These are phyloP conservation scores for Drosophila quasianomalipes DNA, from an alignment of 2,888 invertebrate genomes.

Conservation along the genomic window DNA sequence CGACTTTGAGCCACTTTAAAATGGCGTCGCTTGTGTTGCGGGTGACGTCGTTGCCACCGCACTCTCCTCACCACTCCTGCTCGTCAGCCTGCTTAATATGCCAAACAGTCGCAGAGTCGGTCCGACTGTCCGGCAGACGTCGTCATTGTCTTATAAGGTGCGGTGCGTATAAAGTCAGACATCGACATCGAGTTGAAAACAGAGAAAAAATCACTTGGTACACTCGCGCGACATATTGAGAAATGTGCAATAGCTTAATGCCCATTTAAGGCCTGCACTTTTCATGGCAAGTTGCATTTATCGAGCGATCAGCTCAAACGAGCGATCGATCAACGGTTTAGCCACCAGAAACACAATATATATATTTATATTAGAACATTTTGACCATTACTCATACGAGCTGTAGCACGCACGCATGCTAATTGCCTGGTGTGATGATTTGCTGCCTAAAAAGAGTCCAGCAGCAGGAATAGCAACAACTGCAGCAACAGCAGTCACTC, in stretches of 20 bases:
- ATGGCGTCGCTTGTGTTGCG: slow-evolving; percentile 66
- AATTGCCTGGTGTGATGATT: slow-evolving; percentile 60
- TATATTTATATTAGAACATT: slow-evolving; percentile 27
- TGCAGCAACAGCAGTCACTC: slow-evolving; percentile 5
- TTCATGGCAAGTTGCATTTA: slow-evolving; percentile 85
- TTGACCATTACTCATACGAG: slow-evolving; percentile 55
- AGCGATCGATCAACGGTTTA: slow-evolving; percentile 67
- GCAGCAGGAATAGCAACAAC: background rate
- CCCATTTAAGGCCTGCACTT: slow-evolving; percentile 83
- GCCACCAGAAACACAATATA: slow-evolving; percentile 37
- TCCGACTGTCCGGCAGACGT: slow-evolving; percentile 62
- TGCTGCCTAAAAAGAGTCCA: slow-evolving; percentile 24
- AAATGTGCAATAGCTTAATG: slow-evolving; percentile 85
- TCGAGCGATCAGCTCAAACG: slow-evolving; percentile 77
- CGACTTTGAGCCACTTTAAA: slow-evolving; percentile 54
- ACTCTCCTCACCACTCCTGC: background rate
- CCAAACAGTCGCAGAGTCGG: slow-evolving; percentile 57
- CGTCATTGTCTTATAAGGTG: slow-evolving; percentile 75
- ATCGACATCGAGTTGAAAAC: slow-evolving; percentile 43
- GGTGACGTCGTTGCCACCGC: slow-evolving; percentile 53
- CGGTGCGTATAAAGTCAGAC: slow-evolving; percentile 80
- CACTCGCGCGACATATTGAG: slow-evolving; percentile 84
- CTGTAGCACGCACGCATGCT: slow-evolving; percentile 61
- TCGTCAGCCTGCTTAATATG: slow-evolving; percentile 67
- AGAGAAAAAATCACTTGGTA: slow-evolving; percentile 74